Base-by-base conservation (phyloP, 2,888 invertebrate genomes). In the Caenorhabditis becei region DNA sequence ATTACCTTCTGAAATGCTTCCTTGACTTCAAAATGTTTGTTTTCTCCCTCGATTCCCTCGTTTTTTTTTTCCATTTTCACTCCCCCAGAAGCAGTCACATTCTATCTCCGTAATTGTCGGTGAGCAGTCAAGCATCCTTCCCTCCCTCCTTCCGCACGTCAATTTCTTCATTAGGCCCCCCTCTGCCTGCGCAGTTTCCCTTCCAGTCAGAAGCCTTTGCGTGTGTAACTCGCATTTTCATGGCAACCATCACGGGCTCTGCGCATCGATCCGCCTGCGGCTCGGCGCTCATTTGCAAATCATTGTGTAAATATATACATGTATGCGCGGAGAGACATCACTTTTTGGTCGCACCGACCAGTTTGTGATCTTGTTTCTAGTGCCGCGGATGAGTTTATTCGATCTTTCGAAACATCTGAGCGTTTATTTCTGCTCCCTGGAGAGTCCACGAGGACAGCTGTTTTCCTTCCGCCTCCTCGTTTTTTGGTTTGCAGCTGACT, bases 81-180 rank as follows among this genome's bases (percentile, higher is more conserved):
- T n/a, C 53, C 32, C 23, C 58, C 23, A 61, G 54, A 63, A 44
- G 24, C 26, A 49, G 58, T 59, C 59, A 61, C 51, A 51, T 35
- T 51, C 53, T 26, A 54, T 72, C 54, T 56, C 37, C 28, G 58
- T 74, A 74, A 74, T 74, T 74, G 65, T 66, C 74, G 58, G 65
- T 74, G 66, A 74, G 74, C 74, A 74, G 65, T 59, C 65, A 74
- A 66, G 74, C 74, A 66, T 74, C 44, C 54, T 63, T 56, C 24
- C 59, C 26, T 61, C 41, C 23, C 44, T 37, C 32, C 24, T 49
- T 49, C 20, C 53, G 23, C 8, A 37, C 63, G 32, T 58, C 65
- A 72, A 72, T 72, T 72, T 65, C 65, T 72, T 72, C 72, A 72
- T 72, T 65, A 72, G 58, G 16, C 61, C 44, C 35, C 18, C 5